phyloP scores from a whole-genome alignment of 2,888 invertebrate species.

The Sesia bembeciformis region DNA sequence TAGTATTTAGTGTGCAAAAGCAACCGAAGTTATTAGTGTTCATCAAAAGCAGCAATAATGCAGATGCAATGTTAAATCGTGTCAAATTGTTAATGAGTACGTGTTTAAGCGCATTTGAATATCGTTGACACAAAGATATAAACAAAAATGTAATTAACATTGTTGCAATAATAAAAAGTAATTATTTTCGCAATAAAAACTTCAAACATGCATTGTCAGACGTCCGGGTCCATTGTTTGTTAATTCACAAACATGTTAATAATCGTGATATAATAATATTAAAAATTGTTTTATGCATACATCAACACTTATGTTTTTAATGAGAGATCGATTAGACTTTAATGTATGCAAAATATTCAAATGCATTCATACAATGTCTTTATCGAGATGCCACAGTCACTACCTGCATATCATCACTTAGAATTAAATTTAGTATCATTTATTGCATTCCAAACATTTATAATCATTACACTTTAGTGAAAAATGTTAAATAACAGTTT shows the following conservation, averaged over 20 bases:
- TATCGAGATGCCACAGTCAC: too few species aligned
- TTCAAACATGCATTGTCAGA: not conserved
- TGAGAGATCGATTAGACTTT: not conserved
- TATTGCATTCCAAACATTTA: too few species aligned
- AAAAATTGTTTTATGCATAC: not conserved
- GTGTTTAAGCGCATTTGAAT: not conserved
- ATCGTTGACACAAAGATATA: not conserved
- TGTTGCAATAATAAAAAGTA: not conserved
- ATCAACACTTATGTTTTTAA: not conserved
- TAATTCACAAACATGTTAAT: not conserved
- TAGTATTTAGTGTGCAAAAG: too few species aligned
- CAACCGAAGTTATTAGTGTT: too few species aligned
- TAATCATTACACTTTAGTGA: too few species aligned
- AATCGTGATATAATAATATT: not conserved
- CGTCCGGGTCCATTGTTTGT: not conserved
- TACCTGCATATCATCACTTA: too few species aligned
- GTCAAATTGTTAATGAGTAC: not conserved
- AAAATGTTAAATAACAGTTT: too few species aligned
- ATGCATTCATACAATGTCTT: not conserved
- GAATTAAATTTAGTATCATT: too few species aligned
- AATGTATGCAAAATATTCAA: not conserved
- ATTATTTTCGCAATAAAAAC: too few species aligned
- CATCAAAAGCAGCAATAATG: too few species aligned
- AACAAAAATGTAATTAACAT: not conserved
- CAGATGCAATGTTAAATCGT: too few species aligned